These are phyloP conservation scores for Casuarius casuarius DNA, from an alignment of 2,113 vertebrate genomes.

Conservation along the genomic window DNA sequence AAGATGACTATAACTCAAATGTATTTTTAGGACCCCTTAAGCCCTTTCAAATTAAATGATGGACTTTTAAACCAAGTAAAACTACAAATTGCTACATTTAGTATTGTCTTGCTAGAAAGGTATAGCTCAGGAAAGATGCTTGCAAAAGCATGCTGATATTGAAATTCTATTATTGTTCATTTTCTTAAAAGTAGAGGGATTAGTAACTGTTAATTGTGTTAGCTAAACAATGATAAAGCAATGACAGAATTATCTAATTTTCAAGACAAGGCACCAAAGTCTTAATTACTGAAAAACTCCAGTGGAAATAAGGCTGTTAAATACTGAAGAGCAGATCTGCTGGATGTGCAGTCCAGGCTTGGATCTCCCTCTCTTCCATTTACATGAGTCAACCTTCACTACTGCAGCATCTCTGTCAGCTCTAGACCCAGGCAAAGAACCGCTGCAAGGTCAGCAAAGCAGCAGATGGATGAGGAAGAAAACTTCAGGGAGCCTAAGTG, in stretches of 20 bases:
- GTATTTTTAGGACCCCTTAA: background rate
- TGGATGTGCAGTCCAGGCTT: background rate
- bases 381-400: background rate
- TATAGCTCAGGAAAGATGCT: background rate
- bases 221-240: background rate
- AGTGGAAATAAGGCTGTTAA: fast-evolving
- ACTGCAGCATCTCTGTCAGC: background rate
- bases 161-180: background rate
- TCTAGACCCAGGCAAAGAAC: background rate
- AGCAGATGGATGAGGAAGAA: background rate
- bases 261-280: background rate
- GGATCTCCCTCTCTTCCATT: background rate
- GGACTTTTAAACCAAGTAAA: background rate
- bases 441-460: background rate
- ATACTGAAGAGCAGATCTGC: background rate
- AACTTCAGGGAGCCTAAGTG: background rate
- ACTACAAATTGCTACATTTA: background rate
- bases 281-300: background rate
- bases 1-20: background rate
- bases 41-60: background rate
- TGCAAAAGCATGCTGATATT: background rate
- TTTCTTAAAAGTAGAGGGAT: background rate
- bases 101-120: background rate
- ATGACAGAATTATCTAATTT: background rate
- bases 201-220: background rate